Base-by-base conservation (phyloP, 2,888 invertebrate genomes). In the Petrolisthes manimaculis region DNA sequence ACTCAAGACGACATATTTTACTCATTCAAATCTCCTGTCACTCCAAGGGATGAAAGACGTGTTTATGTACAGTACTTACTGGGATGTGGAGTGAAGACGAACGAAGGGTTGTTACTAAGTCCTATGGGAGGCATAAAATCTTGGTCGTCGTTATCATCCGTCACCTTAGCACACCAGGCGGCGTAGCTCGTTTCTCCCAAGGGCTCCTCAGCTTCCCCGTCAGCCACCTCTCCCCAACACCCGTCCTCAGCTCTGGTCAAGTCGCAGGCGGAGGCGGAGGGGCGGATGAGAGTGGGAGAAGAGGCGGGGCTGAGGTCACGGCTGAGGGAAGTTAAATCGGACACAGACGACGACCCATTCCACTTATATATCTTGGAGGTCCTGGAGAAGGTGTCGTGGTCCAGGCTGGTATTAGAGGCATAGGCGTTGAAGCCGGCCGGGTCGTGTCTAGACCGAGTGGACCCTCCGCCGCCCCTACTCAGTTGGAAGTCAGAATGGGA, bases 371-470 rank as follows among this genome's bases (percentile, higher is more conserved):
- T 86, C 54, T 79, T 88, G 71, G 86, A 86, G 14, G 88, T 86
- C 51, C 83, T 88, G 18, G 90, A 89, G 78, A 90, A 90, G 18
- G 90, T 84, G 78, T 90, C 90, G 67, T 86, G 86, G 77, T 90
- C 90, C 3, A 89, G 77, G 74, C 86, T 86, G 53, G 89, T 86
- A 77, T 88, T 89, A n/a, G 88, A 89, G 61, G 90, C 83, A 77
- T 89, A 90, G 51, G 88, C 90, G 14, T 77, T 83, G 74, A 90
- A 90, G 55, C 77, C 86, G 9, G 83, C 69, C 14, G 84, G 53
- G 9, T 54, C 24, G 18, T 24, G 77, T 21, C 67, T 18, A 51
- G 51, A 51, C 56, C 5, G 12, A 55, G n/a, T 61, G n/a, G 81
- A 74, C 24, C 21, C 53, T 9, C 21, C 79, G 67, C 53, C 3